A percentile compares a stretch with the other conserved stretches of the same genome.
These are phyloP conservation scores for Bradynema listronoti DNA, from an alignment of 1,140 invertebrate species.

Conservation along the genomic window DNA sequence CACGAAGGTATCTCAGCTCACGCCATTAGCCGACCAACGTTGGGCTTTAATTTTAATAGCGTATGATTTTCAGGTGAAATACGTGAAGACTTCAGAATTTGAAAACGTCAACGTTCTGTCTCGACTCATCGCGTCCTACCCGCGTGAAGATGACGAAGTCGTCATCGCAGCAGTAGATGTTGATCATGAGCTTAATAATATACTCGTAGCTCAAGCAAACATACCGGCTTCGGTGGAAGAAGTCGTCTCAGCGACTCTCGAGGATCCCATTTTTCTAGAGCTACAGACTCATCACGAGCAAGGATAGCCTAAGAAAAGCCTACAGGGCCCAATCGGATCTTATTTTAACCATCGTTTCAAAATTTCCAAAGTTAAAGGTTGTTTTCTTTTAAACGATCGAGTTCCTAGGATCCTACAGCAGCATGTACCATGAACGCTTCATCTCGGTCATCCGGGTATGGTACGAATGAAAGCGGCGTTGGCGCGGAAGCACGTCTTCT, in stretches of 20 bases:
- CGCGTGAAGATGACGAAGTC: constrained; percentile 7
- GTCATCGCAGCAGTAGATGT: constrained; percentile 11
- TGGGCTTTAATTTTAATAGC: constrained; percentile 15
- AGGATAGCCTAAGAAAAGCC: neutral
- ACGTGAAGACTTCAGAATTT: constrained; percentile 14
- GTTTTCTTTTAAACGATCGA: constrained; percentile 50
- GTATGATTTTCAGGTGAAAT: constrained; percentile 16
- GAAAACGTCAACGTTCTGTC: constrained; percentile 17
- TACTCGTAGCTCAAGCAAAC: neutral
- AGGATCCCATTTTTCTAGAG: neutral
- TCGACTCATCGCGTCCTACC: constrained; percentile 10
- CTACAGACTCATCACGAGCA: neutral
- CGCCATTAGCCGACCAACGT: constrained; percentile 13
- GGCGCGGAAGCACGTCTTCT: constrained; percentile 52
- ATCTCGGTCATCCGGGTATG: constrained; percentile 62
- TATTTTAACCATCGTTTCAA: neutral
- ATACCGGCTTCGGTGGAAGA: neutral
- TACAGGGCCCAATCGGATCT: neutral
- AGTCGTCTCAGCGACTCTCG: neutral
- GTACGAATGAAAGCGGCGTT: constrained; percentile 63
- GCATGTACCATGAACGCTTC: constrained; percentile 59
- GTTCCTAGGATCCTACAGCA: constrained; percentile 59
- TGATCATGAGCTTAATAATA: constrained; percentile 10
- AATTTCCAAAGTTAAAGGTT: neutral
- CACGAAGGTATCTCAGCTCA: constrained; percentile 14